A percentile compares a stretch with the other conserved stretches of the same genome.
Evolutionary conservation across 2,113 vertebrate species (phyloP).

Genomic region (Dascyllus trimaculatus): DNA sequence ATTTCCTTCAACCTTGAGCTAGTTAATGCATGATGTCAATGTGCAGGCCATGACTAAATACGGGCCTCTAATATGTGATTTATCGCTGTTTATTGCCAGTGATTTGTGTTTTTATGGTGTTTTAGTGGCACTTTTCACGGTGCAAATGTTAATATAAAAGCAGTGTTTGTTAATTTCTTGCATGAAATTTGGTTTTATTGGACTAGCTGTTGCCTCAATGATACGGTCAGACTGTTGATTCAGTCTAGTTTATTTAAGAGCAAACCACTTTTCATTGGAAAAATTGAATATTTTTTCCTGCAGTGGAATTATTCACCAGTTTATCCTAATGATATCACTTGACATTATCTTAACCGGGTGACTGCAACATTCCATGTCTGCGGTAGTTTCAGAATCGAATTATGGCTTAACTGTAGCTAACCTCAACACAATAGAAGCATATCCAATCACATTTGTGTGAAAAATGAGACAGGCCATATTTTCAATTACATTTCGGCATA

Average conservation of each 20-base stretch:
- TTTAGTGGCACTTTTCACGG: constrained; percentile 1
- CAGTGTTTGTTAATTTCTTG: constrained; percentile 9
- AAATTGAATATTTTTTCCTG: constrained; percentile 26
- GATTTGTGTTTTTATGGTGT: constrained; percentile 3
- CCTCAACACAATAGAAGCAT: constrained; percentile 78
- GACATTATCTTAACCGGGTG: constrained; percentile 68
- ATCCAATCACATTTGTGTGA: constrained; percentile 85
- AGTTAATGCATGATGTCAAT: constrained; percentile 21
- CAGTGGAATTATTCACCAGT: constrained; percentile 45
- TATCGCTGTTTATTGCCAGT: constrained; percentile 10
- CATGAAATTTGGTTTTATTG: constrained; percentile 13
- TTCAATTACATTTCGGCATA: constrained; percentile 87
- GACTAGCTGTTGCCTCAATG: neutral
- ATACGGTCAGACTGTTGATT: constrained; percentile 14
- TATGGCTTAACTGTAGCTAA: constrained; percentile 77
- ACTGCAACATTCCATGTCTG: constrained; percentile 58
- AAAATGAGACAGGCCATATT: constrained; percentile 81
- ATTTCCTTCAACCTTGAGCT: constrained; percentile 42
- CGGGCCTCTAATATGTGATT: constrained; percentile 24
- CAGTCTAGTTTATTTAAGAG: constrained; percentile 34
- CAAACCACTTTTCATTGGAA: constrained; percentile 22
- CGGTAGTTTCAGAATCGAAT: constrained; percentile 78
- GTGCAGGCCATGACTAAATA: constrained; percentile 6
- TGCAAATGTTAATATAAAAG: constrained; percentile 15
- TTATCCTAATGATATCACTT: constrained; percentile 61